Evolutionary conservation across 2,113 vertebrate genomes (phyloP).

Genomic region (Steatornis caripensis): DNA sequence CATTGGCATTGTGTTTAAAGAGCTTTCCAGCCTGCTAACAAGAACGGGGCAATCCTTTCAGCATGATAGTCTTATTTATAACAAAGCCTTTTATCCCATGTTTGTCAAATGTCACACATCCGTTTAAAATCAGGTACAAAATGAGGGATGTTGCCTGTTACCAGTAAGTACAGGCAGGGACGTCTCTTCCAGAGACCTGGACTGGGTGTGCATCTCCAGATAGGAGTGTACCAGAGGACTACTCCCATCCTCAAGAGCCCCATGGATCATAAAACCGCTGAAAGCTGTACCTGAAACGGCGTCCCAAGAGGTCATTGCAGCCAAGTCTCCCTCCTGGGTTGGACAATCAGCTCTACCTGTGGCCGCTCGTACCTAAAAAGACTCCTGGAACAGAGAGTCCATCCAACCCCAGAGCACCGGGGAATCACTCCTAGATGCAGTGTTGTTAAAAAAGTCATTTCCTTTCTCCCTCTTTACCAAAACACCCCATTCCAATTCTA

Average conservation of each 20-base stretch:
- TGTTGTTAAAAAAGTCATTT: not conserved
- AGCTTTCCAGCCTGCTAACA: not conserved
- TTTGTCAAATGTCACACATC: not conserved
- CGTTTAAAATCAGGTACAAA: not conserved
- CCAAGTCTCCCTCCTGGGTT: rapidly evolving
- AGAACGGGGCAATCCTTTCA: not conserved
- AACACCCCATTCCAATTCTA: not conserved
- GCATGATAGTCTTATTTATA: not conserved
- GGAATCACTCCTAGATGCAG: not conserved
- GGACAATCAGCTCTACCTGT: not conserved
- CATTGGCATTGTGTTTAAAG: not conserved
- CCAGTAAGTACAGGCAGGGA: not conserved
- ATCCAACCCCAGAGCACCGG: not conserved
- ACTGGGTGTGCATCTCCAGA: not conserved
- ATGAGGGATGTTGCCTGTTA: not conserved
- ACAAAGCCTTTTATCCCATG: not conserved
- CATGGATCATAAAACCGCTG: not conserved
- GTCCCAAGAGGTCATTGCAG: not conserved
- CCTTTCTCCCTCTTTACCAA: not conserved
- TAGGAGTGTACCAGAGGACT: not conserved
- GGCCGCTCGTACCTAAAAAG: not conserved
- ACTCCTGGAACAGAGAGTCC: not conserved
- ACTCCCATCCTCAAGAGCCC: not conserved
- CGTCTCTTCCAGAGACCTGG: not conserved
- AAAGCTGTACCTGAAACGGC: not conserved